Percentiles rank a stretch among this genome's conserved stretches.
Conservation (phyloP, 2,888 invertebrate genomes). For the Eutolmus rufibarbis region DNA sequence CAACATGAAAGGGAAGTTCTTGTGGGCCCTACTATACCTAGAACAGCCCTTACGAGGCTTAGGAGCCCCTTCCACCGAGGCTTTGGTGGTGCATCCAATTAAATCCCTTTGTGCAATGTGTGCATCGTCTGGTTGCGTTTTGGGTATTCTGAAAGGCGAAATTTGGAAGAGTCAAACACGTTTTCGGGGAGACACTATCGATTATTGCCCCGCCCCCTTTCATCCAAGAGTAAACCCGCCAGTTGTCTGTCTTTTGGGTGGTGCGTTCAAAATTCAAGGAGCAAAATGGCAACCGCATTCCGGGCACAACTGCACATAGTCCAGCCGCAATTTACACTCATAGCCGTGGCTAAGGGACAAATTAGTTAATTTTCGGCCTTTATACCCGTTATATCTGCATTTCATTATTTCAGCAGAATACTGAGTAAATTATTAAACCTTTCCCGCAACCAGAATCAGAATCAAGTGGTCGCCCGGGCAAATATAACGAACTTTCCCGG, state of each 20-base stretch:
- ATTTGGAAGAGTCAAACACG: neutral
- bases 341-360: neutral
- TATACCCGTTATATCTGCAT: neutral
- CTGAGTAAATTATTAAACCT: conserved; percentile 20
- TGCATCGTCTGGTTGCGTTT: neutral
- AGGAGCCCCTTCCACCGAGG: neutral
- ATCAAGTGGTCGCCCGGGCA: neutral
- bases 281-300: neutral
- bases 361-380: conserved; percentile 1
- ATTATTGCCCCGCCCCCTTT: neutral
- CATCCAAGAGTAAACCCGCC: neutral
- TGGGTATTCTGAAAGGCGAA: neutral
- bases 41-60: neutral
- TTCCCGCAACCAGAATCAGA: neutral
- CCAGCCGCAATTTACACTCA: neutral
- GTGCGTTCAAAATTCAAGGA: neutral
- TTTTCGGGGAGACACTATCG: neutral
- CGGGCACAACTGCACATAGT: neutral
- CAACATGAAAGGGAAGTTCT: neutral
- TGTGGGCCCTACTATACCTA: neutral
- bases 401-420: conserved; percentile 23
- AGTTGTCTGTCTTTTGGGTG: neutral
- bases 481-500: neutral
- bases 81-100: neutral
- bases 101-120: neutral